Conservation (phyloP, 2,797 vertebrate species). For the Pseudomugil tenellus region DNA sequence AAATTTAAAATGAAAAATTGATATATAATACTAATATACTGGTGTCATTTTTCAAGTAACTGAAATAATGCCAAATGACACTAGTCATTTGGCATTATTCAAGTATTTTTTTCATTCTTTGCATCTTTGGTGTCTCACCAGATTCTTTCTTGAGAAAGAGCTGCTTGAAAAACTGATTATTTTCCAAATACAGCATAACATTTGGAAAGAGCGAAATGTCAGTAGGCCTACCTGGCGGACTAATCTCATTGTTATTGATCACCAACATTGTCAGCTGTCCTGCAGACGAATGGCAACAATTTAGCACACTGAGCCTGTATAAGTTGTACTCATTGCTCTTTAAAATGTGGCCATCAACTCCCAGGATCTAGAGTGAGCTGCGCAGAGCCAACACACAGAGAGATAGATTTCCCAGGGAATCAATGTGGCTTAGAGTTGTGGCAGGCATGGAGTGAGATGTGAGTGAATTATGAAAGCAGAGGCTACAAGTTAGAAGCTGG, state of each 20-base stretch:
- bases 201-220: constrained; percentile 56
- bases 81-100: constrained; percentile 2
- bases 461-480: constrained; percentile 40
- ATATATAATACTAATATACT: constrained; percentile 13
- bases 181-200: constrained; percentile 44
- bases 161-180: constrained; percentile 53
- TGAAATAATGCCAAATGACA: no score
- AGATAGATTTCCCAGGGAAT: constrained; percentile 27
- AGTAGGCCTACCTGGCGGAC: constrained; percentile 37
- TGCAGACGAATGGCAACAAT: constrained; percentile 56
- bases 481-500: constrained; percentile 17
- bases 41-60: background rate
- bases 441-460: constrained; percentile 47
- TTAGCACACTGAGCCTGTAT: constrained; percentile 27
- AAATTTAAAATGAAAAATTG: constrained; percentile 12
- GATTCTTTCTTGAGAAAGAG: background rate
- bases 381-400: constrained; percentile 14
- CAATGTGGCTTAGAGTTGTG: constrained; percentile 22
- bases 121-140: background rate
- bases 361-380: constrained; percentile 16
- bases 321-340: constrained; percentile 51
- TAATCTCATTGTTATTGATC: constrained; percentile 67
- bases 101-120: background rate
- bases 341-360: constrained; percentile 45
- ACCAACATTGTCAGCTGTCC: constrained; percentile 44